Evolutionary conservation across 2,888 invertebrate genomes (phyloP).

Genomic region (Steinernema carpocapsae): DNA sequence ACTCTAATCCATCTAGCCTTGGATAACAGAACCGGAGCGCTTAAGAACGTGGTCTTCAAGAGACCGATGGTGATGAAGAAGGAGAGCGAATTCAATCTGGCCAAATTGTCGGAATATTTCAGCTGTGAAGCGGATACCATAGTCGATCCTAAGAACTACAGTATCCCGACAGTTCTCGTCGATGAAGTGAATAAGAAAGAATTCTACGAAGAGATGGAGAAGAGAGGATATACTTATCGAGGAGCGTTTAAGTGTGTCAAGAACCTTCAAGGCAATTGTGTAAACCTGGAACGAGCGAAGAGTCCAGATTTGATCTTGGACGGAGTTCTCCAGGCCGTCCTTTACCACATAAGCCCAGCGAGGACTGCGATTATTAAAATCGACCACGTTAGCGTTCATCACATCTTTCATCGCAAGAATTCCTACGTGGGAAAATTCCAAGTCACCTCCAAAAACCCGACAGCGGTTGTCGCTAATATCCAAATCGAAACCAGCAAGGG

Average conservation of each 20-base stretch:
- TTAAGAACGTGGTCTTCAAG: slow-evolving; percentile 27
- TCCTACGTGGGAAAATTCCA: background rate
- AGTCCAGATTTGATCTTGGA: slow-evolving; percentile 20
- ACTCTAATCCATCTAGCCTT: slow-evolving; percentile 1
- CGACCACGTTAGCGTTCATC: background rate
- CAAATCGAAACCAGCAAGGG: background rate
- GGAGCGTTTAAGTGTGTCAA: slow-evolving; percentile 22
- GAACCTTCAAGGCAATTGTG: background rate
- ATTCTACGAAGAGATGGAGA: slow-evolving; percentile 21
- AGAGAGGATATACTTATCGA: background rate
- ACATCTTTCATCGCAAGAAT: background rate
- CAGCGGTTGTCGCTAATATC: slow-evolving; percentile 12
- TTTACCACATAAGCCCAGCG: background rate
- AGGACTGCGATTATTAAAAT: background rate
- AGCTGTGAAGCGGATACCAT: slow-evolving; percentile 23
- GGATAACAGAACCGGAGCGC: background rate
- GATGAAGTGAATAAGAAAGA: background rate
- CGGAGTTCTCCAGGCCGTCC: slow-evolving; percentile 5
- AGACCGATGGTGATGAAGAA: background rate
- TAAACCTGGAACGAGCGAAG: background rate
- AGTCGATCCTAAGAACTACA: background rate
- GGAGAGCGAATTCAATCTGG: slow-evolving; percentile 6
- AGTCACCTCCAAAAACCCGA: background rate
- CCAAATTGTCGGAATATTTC: slow-evolving; percentile 16
- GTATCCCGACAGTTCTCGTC: background rate